These are phyloP conservation scores for Umimayanthus chanpuru DNA, from an alignment of 92 coral and sea anemone genomes.

Conservation along the genomic window DNA sequence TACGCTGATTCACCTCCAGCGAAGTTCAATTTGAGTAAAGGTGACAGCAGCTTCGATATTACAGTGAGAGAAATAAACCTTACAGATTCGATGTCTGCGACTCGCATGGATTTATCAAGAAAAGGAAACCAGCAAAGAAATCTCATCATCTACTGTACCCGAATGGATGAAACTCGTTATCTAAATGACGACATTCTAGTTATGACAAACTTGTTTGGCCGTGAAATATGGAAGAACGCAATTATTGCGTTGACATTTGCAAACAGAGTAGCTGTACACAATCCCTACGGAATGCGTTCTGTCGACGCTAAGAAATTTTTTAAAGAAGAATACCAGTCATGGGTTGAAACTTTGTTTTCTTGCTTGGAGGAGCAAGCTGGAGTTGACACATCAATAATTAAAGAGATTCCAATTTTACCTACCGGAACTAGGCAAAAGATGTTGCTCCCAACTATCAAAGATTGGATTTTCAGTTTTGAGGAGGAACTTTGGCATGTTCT, in stretches of 20 bases:
- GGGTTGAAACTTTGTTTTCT: neutral
- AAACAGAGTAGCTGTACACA: neutral
- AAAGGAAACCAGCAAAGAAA: neutral
- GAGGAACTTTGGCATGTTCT: neutral
- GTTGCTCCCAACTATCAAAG: neutral
- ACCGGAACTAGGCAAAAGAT: neutral
- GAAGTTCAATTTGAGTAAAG: neutral
- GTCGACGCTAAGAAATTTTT: neutral
- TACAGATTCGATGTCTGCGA: neutral
- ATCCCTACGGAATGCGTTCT: neutral
- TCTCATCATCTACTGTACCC: neutral
- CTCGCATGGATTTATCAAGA: neutral
- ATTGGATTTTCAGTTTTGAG: neutral
- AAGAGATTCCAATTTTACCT: neutral
- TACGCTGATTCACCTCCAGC: no score
- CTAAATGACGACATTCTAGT: neutral
- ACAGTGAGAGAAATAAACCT: neutral
- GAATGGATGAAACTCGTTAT: slow-evolving; percentile 2
- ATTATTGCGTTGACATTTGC: neutral
- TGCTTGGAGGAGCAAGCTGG: neutral
- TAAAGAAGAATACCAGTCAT: neutral
- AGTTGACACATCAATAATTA: neutral
- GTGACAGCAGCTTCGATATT: neutral
- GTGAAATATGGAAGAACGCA: neutral
- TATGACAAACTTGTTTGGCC: neutral